Conservation (phyloP, 2,113 vertebrate genomes). For the Toxotes jaculatrix region DNA sequence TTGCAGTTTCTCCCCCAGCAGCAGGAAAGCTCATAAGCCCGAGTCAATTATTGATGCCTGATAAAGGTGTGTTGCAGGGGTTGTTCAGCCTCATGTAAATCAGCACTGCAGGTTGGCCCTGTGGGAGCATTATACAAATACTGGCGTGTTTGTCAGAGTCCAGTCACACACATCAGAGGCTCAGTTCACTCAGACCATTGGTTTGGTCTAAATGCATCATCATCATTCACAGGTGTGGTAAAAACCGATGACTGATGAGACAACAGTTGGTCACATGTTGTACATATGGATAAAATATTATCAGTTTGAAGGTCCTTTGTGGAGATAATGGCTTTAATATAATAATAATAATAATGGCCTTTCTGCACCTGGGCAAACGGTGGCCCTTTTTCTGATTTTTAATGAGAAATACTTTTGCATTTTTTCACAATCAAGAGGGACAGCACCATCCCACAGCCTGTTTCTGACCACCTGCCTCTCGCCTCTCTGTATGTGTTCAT, state of each 20-base stretch:
- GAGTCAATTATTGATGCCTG: conserved; percentile 60
- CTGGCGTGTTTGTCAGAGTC: conserved; percentile 5
- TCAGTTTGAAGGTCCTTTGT: background rate
- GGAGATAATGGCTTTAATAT: background rate
- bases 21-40: conserved; percentile 18
- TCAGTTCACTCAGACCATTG: background rate
- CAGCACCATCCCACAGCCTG: background rate
- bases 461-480: background rate
- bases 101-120: conserved; percentile 17
- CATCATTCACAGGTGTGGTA: background rate
- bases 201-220: background rate
- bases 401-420: background rate
- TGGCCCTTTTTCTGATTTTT: background rate
- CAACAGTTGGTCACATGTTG: conserved; percentile 8
- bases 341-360: background rate
- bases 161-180: conserved; percentile 4
- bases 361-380: background rate
- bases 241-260: conserved; percentile 17
- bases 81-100: conserved; percentile 55
- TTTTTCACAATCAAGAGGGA: background rate
- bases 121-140: conserved; percentile 12
- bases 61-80: conserved; percentile 49
- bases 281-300: background rate
- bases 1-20: background rate
- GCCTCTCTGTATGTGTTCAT: background rate